A percentile compares a stretch with the other conserved stretches of the same genome.
Conservation (phyloP, 2,888 invertebrate genomes). For the Adela reaumurella region DNA sequence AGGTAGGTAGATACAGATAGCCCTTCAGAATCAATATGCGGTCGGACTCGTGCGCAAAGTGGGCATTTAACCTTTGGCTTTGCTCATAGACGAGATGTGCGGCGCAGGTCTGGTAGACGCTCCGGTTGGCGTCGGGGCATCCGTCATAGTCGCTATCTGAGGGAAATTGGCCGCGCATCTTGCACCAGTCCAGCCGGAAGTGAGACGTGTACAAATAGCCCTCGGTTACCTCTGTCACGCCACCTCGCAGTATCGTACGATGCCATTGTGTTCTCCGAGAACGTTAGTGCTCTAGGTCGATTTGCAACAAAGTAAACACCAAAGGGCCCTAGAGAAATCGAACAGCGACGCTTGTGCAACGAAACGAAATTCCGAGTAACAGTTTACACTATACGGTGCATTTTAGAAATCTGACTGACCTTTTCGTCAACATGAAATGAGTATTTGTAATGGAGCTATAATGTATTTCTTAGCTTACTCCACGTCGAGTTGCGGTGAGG, state of each 20-base stretch:
- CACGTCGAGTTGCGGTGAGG: neutral
- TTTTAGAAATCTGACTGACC: no score
- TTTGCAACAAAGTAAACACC: no score
- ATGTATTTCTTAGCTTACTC: no score
- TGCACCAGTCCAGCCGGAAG: slow-evolving; percentile 16
- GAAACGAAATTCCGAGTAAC: no score
- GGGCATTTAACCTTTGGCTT: slow-evolving; percentile 34
- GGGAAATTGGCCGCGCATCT: slow-evolving; percentile 43
- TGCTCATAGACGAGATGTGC: slow-evolving; percentile 30
- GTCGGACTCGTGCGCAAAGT: slow-evolving; percentile 46
- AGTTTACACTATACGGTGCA: no score
- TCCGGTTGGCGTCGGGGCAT: slow-evolving; percentile 31
- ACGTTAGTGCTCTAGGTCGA: no score
- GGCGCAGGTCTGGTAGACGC: slow-evolving; percentile 26
- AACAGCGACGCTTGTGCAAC: no score
- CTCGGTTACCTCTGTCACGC: slow-evolving; percentile 29
- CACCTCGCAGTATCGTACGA: no score
- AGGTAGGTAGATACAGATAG: neutral
- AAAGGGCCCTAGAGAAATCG: no score
- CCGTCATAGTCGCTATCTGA: slow-evolving; percentile 42
- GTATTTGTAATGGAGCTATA: no score
- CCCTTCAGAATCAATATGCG: slow-evolving; percentile 39
- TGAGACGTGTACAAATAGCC: slow-evolving; percentile 43
- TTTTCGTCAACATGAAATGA: no score
- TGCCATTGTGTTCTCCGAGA: no score